phyloP scores from a whole-genome alignment of 2,888 invertebrate genomes.

The Heliconius aoede region DNA sequence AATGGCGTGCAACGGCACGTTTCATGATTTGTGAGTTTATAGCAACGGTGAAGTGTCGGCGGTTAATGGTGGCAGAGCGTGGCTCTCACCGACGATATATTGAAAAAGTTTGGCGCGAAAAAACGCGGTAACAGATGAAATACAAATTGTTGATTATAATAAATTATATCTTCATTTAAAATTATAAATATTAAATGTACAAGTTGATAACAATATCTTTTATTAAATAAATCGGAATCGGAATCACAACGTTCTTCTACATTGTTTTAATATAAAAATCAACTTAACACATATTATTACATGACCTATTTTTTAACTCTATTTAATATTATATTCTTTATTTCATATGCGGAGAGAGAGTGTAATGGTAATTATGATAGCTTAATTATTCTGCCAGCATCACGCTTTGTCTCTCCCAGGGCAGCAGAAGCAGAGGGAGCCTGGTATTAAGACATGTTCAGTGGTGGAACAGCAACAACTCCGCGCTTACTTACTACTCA shows the following conservation, averaged over 20 bases:
- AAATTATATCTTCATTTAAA: neutral
- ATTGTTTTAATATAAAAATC: neutral
- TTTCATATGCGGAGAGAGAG: neutral
- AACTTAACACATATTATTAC: neutral
- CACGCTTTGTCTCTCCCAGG: neutral
- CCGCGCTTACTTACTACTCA: no score
- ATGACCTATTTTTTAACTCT: no score
- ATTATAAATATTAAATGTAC: neutral
- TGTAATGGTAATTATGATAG: neutral
- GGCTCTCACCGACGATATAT: constrained; percentile 80
- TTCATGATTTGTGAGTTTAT: constrained; percentile 85
- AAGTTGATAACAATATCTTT: neutral
- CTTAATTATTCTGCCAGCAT: neutral
- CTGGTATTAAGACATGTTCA: neutral
- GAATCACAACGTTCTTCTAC: neutral
- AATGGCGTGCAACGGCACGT: constrained; percentile 64
- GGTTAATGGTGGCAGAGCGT: constrained; percentile 82
- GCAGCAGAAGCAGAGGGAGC: neutral
- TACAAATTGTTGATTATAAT: constrained; percentile 37
- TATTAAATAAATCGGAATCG: neutral
- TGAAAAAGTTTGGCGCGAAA: constrained; percentile 82
- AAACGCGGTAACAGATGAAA: constrained; percentile 50
- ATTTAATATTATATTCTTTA: neutral
- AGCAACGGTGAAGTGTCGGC: constrained; percentile 83
- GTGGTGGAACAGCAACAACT: no score